Evolutionary conservation across 2,888 invertebrate genomes (phyloP).

Genomic region (Agrochola lychnidis): DNA sequence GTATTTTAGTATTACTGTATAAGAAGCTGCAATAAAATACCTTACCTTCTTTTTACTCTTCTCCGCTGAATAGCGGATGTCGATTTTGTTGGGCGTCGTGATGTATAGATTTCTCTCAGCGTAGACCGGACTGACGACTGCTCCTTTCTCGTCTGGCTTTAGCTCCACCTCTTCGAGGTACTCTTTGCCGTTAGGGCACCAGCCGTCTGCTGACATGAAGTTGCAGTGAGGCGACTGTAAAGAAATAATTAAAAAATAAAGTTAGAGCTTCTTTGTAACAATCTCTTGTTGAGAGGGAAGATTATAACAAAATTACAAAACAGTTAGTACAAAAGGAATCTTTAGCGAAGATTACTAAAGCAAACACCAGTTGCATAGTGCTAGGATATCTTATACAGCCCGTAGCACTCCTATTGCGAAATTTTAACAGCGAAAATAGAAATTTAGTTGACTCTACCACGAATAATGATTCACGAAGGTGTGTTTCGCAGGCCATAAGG

Average conservation of each 20-base stretch:
- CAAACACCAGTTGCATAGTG: not conserved
- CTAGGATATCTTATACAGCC: not conserved
- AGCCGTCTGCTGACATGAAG: constrained; percentile 58
- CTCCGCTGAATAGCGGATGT: constrained; percentile 45
- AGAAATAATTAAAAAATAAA: constrained; percentile 43
- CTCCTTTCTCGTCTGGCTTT: constrained; percentile 39
- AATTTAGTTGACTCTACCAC: constrained; percentile 8
- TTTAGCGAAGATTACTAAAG: not conserved
- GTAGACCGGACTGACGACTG: constrained; percentile 60
- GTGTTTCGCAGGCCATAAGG: constrained; percentile 6
- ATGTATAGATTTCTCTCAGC: constrained; percentile 58
- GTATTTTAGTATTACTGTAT: not conserved
- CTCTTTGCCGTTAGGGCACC: constrained; percentile 72
- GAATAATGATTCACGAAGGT: constrained; percentile 8
- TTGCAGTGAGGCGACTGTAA: constrained; percentile 73
- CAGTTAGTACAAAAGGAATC: not conserved
- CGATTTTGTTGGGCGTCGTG: constrained; percentile 9
- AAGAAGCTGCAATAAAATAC: not conserved
- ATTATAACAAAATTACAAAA: not conserved
- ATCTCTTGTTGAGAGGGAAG: not conserved
- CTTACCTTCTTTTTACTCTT: constrained; percentile 36
- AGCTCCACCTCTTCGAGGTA: constrained; percentile 4
- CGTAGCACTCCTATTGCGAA: constrained; percentile 1
- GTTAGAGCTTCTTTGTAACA: not conserved
- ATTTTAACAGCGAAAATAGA: constrained; percentile 10